Evolutionary conservation across 2,113 vertebrate genomes (phyloP).

Genomic region (Hippotragus niger): DNA sequence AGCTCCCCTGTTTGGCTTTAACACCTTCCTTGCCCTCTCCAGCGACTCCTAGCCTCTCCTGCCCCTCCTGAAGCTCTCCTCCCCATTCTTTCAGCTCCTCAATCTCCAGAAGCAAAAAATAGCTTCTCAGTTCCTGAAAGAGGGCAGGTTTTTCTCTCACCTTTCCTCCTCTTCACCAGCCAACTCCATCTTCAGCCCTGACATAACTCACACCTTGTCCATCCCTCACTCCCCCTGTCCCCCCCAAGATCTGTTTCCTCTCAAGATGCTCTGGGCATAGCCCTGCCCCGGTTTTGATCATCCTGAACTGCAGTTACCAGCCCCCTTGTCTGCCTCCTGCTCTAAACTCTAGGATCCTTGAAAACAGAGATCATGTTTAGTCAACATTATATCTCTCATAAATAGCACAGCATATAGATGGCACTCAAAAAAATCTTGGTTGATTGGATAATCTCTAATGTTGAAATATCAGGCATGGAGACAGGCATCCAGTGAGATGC

Average conservation of each 20-base stretch:
- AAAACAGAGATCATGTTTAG: background rate
- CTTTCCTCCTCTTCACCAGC: background rate
- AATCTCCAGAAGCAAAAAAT: background rate
- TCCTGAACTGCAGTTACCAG: background rate
- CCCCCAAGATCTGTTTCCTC: background rate
- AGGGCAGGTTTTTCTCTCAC: background rate
- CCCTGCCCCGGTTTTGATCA: background rate
- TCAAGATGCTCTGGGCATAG: background rate
- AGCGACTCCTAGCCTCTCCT: background rate
- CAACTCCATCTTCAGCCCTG: background rate
- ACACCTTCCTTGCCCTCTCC: background rate
- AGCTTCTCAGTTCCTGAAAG: background rate
- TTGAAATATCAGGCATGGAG: background rate
- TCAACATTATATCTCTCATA: background rate
- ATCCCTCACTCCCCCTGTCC: background rate
- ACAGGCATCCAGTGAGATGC: background rate
- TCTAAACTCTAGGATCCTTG: background rate
- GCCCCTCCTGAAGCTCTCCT: background rate
- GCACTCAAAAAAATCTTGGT: background rate
- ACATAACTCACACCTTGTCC: background rate
- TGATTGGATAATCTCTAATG: background rate
- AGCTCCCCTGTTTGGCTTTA: background rate
- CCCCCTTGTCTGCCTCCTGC: background rate
- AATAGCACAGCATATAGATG: background rate
- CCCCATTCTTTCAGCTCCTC: background rate